These are phyloP conservation scores for Drosophila seguyi DNA, from an alignment of 1,140 invertebrate species.

Conservation along the genomic window DNA sequence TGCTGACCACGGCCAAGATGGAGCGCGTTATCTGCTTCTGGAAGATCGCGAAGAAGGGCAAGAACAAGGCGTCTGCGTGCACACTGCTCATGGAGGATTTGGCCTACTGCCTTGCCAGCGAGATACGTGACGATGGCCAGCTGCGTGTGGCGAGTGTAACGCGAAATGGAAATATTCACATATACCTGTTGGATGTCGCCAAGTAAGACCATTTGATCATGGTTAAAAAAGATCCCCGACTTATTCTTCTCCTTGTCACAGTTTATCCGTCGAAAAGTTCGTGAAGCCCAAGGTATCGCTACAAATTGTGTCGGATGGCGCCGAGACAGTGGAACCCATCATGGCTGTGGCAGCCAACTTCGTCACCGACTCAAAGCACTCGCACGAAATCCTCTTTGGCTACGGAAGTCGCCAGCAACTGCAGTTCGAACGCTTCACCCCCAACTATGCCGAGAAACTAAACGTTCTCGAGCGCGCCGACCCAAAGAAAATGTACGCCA, in stretches of 20 bases:
- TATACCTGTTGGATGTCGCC: constrained; percentile 91
- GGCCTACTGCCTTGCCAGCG: constrained; percentile 86
- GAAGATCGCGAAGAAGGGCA: constrained; percentile 72
- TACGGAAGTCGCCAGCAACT: constrained; percentile 87
- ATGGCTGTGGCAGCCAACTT: constrained; percentile 86
- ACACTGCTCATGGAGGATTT: constrained; percentile 90
- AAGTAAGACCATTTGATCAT: constrained; percentile 85
- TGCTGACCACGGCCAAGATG: constrained; percentile 87
- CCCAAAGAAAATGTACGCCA: constrained; percentile 83
- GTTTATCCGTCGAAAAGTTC: constrained; percentile 88
- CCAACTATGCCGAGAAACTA: constrained; percentile 86
- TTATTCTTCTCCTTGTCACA: constrained; percentile 30
- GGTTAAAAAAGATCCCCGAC: neutral
- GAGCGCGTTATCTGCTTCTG: constrained; percentile 83
- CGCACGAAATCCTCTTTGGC: constrained; percentile 86
- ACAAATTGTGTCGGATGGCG: constrained; percentile 88
- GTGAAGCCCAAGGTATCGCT: constrained; percentile 90
- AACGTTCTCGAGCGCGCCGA: constrained; percentile 87
- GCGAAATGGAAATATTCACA: constrained; percentile 90
- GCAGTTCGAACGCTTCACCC: constrained; percentile 89
- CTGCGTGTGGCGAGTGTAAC: constrained; percentile 89
- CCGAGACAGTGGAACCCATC: constrained; percentile 86
- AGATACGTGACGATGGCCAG: constrained; percentile 85
- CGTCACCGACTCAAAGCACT: constrained; percentile 85
- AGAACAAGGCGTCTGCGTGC: constrained; percentile 84